Percentiles rank a stretch among this genome's conserved stretches.
These are phyloP conservation scores for Gouania willdenowi DNA, from an alignment of 2,797 vertebrate species.

Conservation along the genomic window DNA sequence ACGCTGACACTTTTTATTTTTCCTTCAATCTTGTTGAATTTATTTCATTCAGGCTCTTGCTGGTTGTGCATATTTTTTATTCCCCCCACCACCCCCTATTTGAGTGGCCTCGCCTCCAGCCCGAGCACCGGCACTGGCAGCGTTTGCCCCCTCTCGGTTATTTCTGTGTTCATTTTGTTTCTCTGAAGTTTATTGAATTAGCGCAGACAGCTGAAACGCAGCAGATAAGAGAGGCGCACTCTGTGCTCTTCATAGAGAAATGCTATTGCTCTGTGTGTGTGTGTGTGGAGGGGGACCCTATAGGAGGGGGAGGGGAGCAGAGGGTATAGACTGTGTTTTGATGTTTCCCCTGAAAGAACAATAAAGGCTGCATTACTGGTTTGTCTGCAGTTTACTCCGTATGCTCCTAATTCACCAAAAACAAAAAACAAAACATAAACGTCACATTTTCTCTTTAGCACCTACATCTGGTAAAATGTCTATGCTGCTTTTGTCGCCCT, in stretches of 20 bases:
- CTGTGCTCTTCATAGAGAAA: slow-evolving; percentile 53
- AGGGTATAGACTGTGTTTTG: slow-evolving; percentile 53
- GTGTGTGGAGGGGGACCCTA: slow-evolving; percentile 4
- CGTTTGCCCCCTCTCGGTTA: slow-evolving; percentile 18
- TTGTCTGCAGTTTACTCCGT: slow-evolving; percentile 33
- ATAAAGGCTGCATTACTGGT: slow-evolving; percentile 36
- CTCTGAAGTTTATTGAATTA: slow-evolving; percentile 80
- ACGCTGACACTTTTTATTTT: neutral
- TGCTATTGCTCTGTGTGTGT: slow-evolving; percentile 43
- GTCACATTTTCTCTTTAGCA: no score
- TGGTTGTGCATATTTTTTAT: slow-evolving; percentile 31
- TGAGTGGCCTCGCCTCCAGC: neutral
- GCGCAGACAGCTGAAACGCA: slow-evolving; percentile 74
- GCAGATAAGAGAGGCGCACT: slow-evolving; percentile 71
- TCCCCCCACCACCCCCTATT: slow-evolving; percentile 34
- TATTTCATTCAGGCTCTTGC: neutral
- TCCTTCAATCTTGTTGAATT: neutral
- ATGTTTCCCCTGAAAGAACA: slow-evolving; percentile 49
- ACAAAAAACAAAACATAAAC: no score
- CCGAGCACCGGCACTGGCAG: neutral
- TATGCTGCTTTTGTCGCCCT: no score
- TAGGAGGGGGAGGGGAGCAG: slow-evolving; percentile 34
- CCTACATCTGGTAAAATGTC: no score
- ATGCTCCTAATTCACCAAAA: no score
- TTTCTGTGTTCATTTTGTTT: slow-evolving; percentile 69